Conservation (phyloP, 2,888 invertebrate genomes). For the Amblyjoppa fuscipennis region DNA sequence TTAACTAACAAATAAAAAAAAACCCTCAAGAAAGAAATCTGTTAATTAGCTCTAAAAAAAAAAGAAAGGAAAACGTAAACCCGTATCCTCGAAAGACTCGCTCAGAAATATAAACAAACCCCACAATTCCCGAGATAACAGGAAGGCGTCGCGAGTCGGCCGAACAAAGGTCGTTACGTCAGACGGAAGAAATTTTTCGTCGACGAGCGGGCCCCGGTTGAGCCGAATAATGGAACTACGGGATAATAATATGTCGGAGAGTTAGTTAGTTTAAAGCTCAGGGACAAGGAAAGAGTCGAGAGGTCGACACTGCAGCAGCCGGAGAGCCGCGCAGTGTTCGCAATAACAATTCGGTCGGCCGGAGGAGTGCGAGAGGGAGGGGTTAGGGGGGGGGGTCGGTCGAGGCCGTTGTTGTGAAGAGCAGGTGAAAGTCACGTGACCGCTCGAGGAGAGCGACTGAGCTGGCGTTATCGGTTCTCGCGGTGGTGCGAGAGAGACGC, state of each 20-base stretch:
- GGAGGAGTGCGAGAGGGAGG: too few species aligned
- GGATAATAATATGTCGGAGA: conserved; percentile 1
- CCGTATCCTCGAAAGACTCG: background rate
- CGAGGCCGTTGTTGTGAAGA: conserved; percentile 32
- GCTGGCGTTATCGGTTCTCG: too few species aligned
- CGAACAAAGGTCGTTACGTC: conserved; percentile 51
- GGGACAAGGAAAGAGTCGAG: background rate
- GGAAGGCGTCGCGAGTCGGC: conserved; percentile 9
- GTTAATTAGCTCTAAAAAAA: conserved; percentile 2
- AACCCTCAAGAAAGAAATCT: background rate
- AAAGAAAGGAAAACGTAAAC: too few species aligned
- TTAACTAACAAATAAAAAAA: background rate
- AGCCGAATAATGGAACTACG: background rate
- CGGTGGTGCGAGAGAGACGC: too few species aligned
- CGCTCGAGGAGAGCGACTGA: too few species aligned
- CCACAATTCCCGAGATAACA: background rate
- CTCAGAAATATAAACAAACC: background rate
- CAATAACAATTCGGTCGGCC: conserved; percentile 1
- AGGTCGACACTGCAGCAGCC: conserved; percentile 4
- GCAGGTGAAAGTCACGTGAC: too few species aligned
- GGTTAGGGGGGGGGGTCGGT: background rate
- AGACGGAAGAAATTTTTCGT: conserved; percentile 55
- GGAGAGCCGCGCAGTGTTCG: background rate
- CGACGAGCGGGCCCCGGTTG: conserved; percentile 20
- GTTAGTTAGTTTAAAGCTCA: conserved; percentile 18